Conservation (phyloP, 2,888 invertebrate genomes). For the Metacarcinus magister region DNA sequence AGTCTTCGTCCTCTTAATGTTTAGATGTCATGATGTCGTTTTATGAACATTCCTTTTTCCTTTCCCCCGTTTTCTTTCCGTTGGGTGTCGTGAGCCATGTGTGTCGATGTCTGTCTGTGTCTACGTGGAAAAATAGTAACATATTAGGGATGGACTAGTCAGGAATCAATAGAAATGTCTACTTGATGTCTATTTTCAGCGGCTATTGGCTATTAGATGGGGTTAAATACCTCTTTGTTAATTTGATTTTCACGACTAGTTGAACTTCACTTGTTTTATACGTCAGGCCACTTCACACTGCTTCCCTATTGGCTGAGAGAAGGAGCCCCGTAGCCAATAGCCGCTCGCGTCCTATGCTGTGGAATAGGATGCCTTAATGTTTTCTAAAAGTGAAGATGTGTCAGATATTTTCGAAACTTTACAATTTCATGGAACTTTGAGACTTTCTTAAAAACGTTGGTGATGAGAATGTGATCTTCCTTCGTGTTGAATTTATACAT, state of each 20-base stretch:
- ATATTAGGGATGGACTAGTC: slow-evolving; percentile 79
- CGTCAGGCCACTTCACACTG: not conserved
- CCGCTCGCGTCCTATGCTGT: not conserved
- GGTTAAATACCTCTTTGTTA: no score
- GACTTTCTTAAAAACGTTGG: not conserved
- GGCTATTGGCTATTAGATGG: not conserved
- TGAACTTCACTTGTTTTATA: not conserved
- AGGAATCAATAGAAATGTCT: slow-evolving; percentile 67
- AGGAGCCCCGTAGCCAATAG: not conserved
- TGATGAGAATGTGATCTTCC: slow-evolving; percentile 5
- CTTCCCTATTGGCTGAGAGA: not conserved
- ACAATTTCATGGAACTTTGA: not conserved
- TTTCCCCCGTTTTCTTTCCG: not conserved
- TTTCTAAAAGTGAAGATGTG: not conserved
- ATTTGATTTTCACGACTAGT: no score
- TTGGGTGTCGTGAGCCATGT: slow-evolving; percentile 33
- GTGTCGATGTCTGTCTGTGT: not conserved
- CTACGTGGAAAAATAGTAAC: not conserved
- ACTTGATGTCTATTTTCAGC: not conserved
- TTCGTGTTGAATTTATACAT: not conserved
- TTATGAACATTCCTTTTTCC: not conserved
- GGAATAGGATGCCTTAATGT: slow-evolving; percentile 8
- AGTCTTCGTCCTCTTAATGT: not conserved
- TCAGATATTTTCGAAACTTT: not conserved
- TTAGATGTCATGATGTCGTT: not conserved